Conservation (phyloP, 2,797 vertebrate species). For the Neosilurus hyrtlii region DNA sequence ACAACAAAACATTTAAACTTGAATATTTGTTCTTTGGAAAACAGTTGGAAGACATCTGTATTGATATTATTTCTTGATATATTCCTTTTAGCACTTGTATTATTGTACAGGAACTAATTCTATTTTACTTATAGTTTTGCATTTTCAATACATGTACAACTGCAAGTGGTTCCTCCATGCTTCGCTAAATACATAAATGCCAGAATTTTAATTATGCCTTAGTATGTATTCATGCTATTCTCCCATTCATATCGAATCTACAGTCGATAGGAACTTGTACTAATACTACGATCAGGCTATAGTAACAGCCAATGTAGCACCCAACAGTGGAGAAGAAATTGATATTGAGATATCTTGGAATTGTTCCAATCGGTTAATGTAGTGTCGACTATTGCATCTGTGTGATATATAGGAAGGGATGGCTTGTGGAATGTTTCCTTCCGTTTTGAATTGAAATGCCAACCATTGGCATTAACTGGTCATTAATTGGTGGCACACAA, state of each 20-base stretch:
- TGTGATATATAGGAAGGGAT: background rate
- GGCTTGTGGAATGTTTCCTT: conserved; percentile 51
- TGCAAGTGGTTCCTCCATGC: conserved; percentile 47
- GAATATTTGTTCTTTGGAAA: conserved; percentile 49
- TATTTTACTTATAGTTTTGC: conserved; percentile 3
- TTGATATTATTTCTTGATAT: conserved; percentile 15
- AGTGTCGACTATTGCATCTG: conserved; percentile 19
- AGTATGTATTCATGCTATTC: background rate
- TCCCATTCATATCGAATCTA: background rate
- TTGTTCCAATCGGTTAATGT: conserved; percentile 59
- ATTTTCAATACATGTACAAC: conserved; percentile 39
- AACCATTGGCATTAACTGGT: conserved; percentile 52
- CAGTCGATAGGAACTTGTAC: background rate
- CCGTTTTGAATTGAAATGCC: conserved; percentile 48
- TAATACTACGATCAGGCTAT: conserved; percentile 32
- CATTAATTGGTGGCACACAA: background rate
- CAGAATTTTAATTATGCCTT: conserved; percentile 58
- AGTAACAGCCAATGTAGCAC: conserved; percentile 58
- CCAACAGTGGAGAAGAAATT: conserved; percentile 40
- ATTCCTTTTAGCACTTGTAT: conserved; percentile 13
- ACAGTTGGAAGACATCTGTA: conserved; percentile 24
- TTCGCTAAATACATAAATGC: conserved; percentile 42
- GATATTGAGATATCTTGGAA: conserved; percentile 50
- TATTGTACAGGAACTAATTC: conserved; percentile 20
- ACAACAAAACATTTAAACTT: conserved; percentile 51